Evolutionary conservation across 2,113 vertebrate genomes (phyloP), one percentile per base, ranked within the genome.

Genomic region (Chaenocephalus aceratus): DNA sequence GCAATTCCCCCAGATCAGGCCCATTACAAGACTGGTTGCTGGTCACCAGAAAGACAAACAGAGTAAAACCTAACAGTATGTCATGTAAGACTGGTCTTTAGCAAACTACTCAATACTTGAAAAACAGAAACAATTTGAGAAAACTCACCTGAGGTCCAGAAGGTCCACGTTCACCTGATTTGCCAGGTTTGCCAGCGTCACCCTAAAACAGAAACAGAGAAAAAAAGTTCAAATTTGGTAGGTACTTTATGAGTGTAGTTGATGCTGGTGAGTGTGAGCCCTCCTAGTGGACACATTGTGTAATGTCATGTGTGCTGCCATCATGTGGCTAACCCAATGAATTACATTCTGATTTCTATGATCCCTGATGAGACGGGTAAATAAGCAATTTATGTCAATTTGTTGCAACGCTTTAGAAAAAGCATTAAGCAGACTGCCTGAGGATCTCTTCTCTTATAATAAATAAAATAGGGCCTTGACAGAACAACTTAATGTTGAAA

Each of bases 161-260:
- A 70, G 93, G 88, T 88, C 93, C 93, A 85, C 92, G 93, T 0
- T 94, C 93, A 3, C 93, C 93, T 67, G 65, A 2, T 88, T 94
- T 94, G 1, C 93, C 93, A 64, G 92, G 16, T 85, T 94, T 94
- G 9, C 92, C 93, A 73, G 90, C 71, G 46, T 94, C 92, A 83
- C 93, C 92, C 91, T 93, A 16, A 83, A 87, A 77, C 10, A 79
- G 2, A 87, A 46, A 71, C 3, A 73, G 11, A 69, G 2, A 65
- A 7, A 5, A 10, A 61, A 21, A 45, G 2, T 7, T 0, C 15
- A 45, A n/a, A 44, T 1, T 2, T 30, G 10, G 30, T 0, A 16
- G 41, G 3, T 45, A 12, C 45, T 63, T 59, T 49, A 13, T 6
- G 61, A 4, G 1, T 36, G 1, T 56, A 0, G 48, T 58, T 51